Evolutionary conservation across 2,888 invertebrate species (phyloP), one percentile per base, ranked within the genome.

Genomic region (Andrena trimmerana): DNA sequence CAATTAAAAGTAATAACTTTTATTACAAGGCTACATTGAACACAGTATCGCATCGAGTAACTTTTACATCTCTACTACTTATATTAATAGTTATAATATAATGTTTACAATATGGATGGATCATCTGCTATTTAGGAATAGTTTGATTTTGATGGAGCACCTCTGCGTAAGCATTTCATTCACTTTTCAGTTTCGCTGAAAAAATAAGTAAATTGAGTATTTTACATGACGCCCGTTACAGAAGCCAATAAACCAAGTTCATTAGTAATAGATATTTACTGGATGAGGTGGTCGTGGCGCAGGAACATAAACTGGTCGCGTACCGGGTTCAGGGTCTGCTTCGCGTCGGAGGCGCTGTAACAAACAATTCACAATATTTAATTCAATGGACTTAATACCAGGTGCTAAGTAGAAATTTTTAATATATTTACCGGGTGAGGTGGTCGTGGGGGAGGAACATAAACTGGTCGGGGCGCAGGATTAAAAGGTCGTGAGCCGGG

Each of bases 281-380:
- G 86, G 86, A 20, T 81, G 87, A 7, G 86, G 84, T 29, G 86
- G 84, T n/a, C 73, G 77, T 4, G 79, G 78, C 1, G 29, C 60
- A 8, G 73, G 78, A 36, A 85, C 20, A 24, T 74, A 75, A 4
- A 29, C 27, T 3, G 84, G 83, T 1, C 78, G 20, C 0, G 3
- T 33, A 4, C 10, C 57, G 0, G 63, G 68, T 48, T 71, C 72
- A 8, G 70, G n/a, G 0, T 75, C 65, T 0, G 68, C 73, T 42
- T 86, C 81, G 27, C 85, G 85, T 8, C 83, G 74, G 29, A 73
- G 71, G 72, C 86, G 84, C 84, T 85, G 13, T 10, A 16, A 6
- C n/a, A 68, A 13, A 63, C 1, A 20, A 24, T 10, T 57, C 1
- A 59, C 13, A 42, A 42, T 42, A 16, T 16, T 42, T 42, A 16